phyloP scores from a whole-genome alignment of 2,113 vertebrate genomes.

The Empidonax alnorum region DNA sequence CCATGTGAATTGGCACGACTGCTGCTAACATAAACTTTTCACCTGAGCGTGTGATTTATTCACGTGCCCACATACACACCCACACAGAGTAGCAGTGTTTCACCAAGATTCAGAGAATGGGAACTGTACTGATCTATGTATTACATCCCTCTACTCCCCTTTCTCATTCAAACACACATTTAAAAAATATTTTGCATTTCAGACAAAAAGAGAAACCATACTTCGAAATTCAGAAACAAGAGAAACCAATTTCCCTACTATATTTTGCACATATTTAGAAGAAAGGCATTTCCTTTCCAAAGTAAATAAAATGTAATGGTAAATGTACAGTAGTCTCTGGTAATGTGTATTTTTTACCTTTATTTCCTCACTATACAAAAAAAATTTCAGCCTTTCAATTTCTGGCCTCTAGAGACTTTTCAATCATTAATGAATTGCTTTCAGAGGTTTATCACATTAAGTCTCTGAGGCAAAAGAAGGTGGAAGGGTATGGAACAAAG shows the following conservation, averaged over 20 bases:
- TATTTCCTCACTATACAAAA: background rate
- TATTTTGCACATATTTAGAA: background rate
- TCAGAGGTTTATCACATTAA: background rate
- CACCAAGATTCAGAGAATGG: background rate
- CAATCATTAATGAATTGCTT: background rate
- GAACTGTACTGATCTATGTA: background rate
- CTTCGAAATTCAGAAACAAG: background rate
- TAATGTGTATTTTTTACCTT: background rate
- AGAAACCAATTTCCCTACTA: background rate
- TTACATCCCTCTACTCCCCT: background rate
- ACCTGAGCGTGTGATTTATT: conserved; percentile 6
- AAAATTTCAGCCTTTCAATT: background rate
- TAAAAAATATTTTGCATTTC: background rate
- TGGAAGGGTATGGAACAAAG: background rate
- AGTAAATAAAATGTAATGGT: background rate
- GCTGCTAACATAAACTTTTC: conserved; percentile 41
- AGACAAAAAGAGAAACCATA: background rate
- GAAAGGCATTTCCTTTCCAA: background rate
- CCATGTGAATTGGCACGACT: background rate
- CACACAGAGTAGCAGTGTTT: background rate
- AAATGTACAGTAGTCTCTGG: background rate
- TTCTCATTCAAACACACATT: background rate
- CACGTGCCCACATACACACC: background rate
- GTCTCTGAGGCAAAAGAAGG: background rate
- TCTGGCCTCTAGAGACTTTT: background rate